Evolutionary conservation across 2,797 vertebrate species (phyloP), one percentile per base, ranked within the genome.

Genomic region (Thunnus albacares): DNA sequence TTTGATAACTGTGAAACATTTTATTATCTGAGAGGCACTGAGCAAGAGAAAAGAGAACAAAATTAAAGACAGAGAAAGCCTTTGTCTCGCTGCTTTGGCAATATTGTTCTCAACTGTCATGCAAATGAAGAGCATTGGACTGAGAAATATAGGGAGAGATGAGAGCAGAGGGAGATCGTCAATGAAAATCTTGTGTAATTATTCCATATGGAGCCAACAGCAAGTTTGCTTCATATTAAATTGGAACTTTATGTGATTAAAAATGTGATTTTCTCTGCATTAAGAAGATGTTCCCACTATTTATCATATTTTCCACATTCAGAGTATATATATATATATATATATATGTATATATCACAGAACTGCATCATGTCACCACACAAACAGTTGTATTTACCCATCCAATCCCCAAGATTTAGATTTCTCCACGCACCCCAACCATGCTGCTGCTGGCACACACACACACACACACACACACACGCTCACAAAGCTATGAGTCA

Each of bases 41-140:
- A 65, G 80, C 75, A 78, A 76, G 77, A 83, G 73, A 85, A 80
- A 61, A 81, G 68, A 71, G 77, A 70, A 52, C 57, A 65, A 69
- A 89, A 87, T 86, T 76, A 86, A 81, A 90, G 79, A 65, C 47
- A 66, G 61, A n/a, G 55, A 67, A 49, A 61, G 78, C 33, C 71
- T 89, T 90, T 87, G 87, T 87, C 85, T 88, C 51, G 43, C 70
- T 20, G 78, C 81, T 89, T 88, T 63, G 63, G 75, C 79, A 83
- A 86, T 89, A 86, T 85, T 84, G 80, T 87, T 83, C 85, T 79
- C 71, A 69, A 85, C 89, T 83, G 86, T 87, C 82, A 90, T 92
- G 89, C 87, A 92, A 90, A 91, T 90, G 82, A 89, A 71, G 61
- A 81, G 81, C 90, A 82, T 69, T 65, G 75, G 82, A 82, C 79